Conservation (phyloP, 2,797 vertebrate species). For the Sebastiscus albofasciatus region DNA sequence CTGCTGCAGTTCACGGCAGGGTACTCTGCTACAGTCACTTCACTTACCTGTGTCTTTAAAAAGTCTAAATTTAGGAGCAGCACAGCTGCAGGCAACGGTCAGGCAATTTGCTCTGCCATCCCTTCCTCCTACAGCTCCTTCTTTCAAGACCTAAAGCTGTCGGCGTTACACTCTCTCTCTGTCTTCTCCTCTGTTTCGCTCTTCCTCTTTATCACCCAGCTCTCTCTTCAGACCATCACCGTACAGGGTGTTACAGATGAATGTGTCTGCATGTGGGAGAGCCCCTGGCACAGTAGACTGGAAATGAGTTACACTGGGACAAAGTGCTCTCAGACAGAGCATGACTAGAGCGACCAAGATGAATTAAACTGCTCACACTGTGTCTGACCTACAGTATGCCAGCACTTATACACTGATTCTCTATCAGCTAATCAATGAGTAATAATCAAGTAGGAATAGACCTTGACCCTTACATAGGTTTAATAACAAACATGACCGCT, state of each 20-base stretch:
- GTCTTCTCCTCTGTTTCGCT: conserved; percentile 20
- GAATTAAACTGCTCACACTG: conserved; percentile 29
- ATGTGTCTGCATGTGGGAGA: conserved; percentile 46
- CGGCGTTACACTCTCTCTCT: conserved; percentile 19
- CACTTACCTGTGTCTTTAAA: conserved; percentile 27
- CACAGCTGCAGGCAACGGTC: conserved; percentile 35
- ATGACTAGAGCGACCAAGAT: conserved; percentile 11
- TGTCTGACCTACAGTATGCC: not conserved
- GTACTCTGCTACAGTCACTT: conserved; percentile 11
- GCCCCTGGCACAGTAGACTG: conserved; percentile 35
- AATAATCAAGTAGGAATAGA: not conserved
- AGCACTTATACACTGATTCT: not conserved
- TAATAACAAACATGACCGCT: not conserved
- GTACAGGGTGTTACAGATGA: conserved; percentile 47
- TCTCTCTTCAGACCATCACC: conserved; percentile 42
- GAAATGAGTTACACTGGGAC: conserved; percentile 46
- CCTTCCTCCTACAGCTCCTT: conserved; percentile 33
- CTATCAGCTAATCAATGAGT: not conserved
- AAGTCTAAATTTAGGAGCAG: conserved; percentile 56
- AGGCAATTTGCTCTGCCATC: conserved; percentile 40
- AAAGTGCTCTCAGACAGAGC: conserved; percentile 26
- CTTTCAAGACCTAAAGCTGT: conserved; percentile 52
- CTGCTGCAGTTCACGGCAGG: not conserved
- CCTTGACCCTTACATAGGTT: not conserved
- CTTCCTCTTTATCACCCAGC: conserved; percentile 36